phyloP scores from a whole-genome alignment of 1,140 invertebrate genomes.

The Cephus cinctus region DNA sequence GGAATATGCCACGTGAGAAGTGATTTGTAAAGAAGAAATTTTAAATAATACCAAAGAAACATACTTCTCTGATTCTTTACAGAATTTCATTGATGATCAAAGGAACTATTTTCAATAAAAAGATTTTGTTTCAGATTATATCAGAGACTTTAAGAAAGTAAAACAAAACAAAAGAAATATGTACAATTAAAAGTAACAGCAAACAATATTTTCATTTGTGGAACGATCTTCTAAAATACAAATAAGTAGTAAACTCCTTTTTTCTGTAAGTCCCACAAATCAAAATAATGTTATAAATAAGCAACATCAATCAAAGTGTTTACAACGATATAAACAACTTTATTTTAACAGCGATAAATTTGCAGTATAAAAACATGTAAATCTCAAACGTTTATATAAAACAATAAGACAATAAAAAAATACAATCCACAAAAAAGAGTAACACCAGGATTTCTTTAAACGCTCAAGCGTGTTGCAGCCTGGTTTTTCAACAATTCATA shows the following conservation, averaged over 20 bases:
- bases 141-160: too few relatives aligned
- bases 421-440: not conserved
- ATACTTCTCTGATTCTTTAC: too few relatives aligned
- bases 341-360: constrained; percentile 27
- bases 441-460: not conserved
- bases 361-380: constrained; percentile 22
- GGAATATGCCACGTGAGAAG: too few relatives aligned
- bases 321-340: constrained; percentile 25
- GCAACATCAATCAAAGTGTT: constrained; percentile 26
- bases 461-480: too few relatives aligned
- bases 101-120: too few relatives aligned
- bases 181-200: too few relatives aligned
- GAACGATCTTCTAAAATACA: not conserved
- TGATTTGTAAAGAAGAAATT: too few relatives aligned
- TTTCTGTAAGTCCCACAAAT: constrained; percentile 12
- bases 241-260: constrained; percentile 4
- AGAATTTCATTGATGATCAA: too few relatives aligned
- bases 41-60: too few relatives aligned
- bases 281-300: constrained; percentile 26
- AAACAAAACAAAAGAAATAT: too few relatives aligned
- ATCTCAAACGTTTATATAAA: not conserved
- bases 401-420: not conserved
- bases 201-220: constrained; percentile 12
- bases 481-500: too few relatives aligned
- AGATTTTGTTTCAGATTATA: too few relatives aligned